Evolutionary conservation across 2,113 vertebrate species (phyloP), one percentile per base, ranked within the genome.

Genomic region (Aleadryas rufinucha): DNA sequence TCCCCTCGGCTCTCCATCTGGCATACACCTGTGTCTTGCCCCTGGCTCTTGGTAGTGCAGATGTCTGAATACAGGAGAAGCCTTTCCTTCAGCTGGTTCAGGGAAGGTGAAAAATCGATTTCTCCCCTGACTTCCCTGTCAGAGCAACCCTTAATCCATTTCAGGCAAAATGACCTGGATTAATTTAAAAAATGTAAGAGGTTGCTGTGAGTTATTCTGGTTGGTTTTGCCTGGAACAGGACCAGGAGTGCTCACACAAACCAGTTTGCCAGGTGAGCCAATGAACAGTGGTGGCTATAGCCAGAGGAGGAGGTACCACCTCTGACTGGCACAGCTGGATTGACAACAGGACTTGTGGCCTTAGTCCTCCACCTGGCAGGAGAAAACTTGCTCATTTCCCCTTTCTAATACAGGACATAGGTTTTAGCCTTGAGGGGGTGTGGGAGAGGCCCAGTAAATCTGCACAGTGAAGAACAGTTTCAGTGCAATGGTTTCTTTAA

Each of bases 1-100:
- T 85, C 69, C 50, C 54, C 74, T 63, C 16, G 1, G 81, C 56
- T 78, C n/a, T 83, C 90, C 95, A 94, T 91, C 92, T 97, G 93
- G 85, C 61, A 72, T 23, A 84, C 84, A 86, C 85, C 96, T 90
- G 89, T 44, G 49, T 42, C 81, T 86, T 16, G 20, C 64, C 83
- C 22, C 79, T 49, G 66, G 81, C 77, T 84, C 72, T 87, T 81
- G 86, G 70, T 68, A 41, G 50, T 26, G 4, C 63, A 88, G 89
- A 93, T 89, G 63, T 45, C 57, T 75, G 33, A 61, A 49, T 30
- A 66, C 47, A 90, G 79, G 72, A 82, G 87, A 53, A 44, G 39
- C 21, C 23, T 90, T 96, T 88, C 53, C 59, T 88, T 94, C 63
- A 83, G 53, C 3, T 2, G 39, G 28, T 76, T 93, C 75, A 56